Base-by-base conservation (phyloP, 1,140 invertebrate genomes). In the Melitaea cinxia region DNA sequence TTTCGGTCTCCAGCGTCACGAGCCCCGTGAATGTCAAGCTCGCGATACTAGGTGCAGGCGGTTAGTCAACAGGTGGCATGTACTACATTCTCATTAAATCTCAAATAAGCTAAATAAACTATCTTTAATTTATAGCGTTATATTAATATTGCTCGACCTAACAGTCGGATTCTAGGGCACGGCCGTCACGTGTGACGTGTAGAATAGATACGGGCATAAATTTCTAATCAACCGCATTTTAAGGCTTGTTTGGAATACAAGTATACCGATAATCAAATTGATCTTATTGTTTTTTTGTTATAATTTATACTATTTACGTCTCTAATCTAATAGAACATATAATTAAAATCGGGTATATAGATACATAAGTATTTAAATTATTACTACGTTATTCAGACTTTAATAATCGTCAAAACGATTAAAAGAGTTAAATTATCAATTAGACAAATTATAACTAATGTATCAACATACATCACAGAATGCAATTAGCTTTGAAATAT, bases 1-100 rank as follows among this genome's bases (percentile, higher is more conserved):
- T 90, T 90, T 90, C 75, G 82, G 84, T 88, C 71, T 61, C 64
- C 71, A 65, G 66, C 80, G 83, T 86, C 85, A 86, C 82, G 79
- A 82, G 78, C 66, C 75, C 73, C 75, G 73, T 80, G 80, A 90
- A 88, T 88, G 85, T 88, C 88, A 88, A 88, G 82, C 85, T 82
- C 81, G 83, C 77, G 72, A 67, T 73, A 80, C 82, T 80, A 78
- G 82, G 77, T 77, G 78, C 71, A 73, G 69, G 69, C 66, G 68
- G 70, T 82, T 78, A 56, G 75, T 74, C 83, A 89, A 88, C 84
- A 87, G 79, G 85, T 87, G 77, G 70, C 65, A 74, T 79, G 75
- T 75, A 53, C 17, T 65, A 30, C 39, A 52, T n/a, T 66, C 58
- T 65, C 55, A 61, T 70, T 63, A 54, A 37, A 70, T 70, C 55